These are phyloP conservation scores for Sterna hirundo DNA, from an alignment of 2,113 vertebrate genomes.

Conservation along the genomic window DNA sequence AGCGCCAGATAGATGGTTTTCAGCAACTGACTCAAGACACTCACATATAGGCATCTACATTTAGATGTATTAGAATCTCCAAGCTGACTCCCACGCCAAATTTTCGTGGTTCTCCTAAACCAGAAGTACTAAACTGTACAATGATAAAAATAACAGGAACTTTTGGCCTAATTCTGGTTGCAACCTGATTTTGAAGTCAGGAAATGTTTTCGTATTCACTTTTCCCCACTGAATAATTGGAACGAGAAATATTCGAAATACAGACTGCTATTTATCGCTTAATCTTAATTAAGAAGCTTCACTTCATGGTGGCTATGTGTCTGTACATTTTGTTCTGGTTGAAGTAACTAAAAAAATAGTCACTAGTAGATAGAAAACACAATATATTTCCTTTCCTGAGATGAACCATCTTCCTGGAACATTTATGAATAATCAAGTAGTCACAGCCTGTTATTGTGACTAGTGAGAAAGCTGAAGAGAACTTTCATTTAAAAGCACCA, in stretches of 20 bases:
- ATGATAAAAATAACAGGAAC: background rate
- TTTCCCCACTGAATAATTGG: background rate
- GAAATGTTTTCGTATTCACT: background rate
- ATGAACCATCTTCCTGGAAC: background rate
- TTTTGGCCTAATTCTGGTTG: background rate
- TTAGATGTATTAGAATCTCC: background rate
- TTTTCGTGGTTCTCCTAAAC: background rate
- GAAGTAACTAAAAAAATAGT: background rate
- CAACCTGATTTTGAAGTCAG: background rate
- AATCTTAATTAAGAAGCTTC: background rate
- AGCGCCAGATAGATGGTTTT: background rate
- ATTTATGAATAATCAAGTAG: background rate
- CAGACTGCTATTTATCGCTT: background rate
- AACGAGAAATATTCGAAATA: background rate
- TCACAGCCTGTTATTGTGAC: background rate
- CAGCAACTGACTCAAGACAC: background rate
- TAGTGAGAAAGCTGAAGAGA: background rate
- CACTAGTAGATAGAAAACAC: background rate
- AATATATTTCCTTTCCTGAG: background rate
- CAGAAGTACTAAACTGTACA: background rate
- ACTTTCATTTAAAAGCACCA: background rate
- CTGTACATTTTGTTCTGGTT: background rate
- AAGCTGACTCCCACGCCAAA: background rate
- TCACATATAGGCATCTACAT: background rate
- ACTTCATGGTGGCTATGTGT: background rate